Conservation (phyloP, 1,140 invertebrate species). For the Diorhabda elongata region DNA sequence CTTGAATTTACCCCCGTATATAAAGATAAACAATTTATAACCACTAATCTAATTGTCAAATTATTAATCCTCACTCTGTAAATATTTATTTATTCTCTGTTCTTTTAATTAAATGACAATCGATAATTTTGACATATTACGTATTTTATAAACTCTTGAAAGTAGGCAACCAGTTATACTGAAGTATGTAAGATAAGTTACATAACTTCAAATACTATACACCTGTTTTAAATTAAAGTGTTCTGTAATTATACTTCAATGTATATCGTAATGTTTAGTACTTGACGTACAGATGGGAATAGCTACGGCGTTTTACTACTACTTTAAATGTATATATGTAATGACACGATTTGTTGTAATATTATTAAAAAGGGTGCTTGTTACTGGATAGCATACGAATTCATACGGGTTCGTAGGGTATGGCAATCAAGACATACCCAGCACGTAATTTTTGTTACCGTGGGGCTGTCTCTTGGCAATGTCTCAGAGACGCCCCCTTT, state of each 20-base stretch:
- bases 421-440: slow-evolving; percentile 67
- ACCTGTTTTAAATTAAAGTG: neutral
- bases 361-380: slow-evolving; percentile 57
- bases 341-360: rapidly evolving
- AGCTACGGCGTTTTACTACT: neutral
- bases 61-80: too few species aligned
- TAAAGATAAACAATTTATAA: too few species aligned
- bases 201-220: too few species aligned
- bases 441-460: slow-evolving; percentile 58
- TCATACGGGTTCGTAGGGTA: slow-evolving; percentile 53
- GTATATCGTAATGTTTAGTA: neutral
- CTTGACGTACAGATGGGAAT: neutral
- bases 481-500: slow-evolving; percentile 40
- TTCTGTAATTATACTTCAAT: neutral
- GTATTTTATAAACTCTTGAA: too few species aligned
- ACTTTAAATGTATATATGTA: neutral
- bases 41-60: too few species aligned
- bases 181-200: too few species aligned
- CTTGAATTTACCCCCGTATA: too few species aligned
- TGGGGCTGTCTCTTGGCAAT: slow-evolving; percentile 46
- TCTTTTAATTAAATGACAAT: too few species aligned
- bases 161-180: too few species aligned
- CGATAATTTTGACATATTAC: too few species aligned
- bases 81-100: too few species aligned
- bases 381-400: slow-evolving; percentile 54